These are phyloP conservation scores for Heterohyrax brucei DNA, from an alignment of 2,797 vertebrate genomes.

Conservation along the genomic window DNA sequence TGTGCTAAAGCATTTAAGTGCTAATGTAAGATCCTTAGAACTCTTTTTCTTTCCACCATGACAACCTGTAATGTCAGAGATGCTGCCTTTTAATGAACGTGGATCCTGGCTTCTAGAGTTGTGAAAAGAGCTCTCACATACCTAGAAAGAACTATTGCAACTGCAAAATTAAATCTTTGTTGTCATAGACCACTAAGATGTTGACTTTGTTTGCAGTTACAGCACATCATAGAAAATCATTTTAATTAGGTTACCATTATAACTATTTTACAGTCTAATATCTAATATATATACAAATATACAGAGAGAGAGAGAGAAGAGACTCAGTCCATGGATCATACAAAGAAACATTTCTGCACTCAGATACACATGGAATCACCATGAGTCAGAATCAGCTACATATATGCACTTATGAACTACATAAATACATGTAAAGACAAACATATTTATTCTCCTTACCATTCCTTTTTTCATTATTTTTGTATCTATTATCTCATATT, in stretches of 20 bases:
- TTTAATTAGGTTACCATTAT: not conserved
- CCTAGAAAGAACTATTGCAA: too few species aligned
- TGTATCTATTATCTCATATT: not conserved
- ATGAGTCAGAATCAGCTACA: too few species aligned
- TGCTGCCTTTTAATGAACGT: not conserved
- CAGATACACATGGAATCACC: too few species aligned
- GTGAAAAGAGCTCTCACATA: not conserved
- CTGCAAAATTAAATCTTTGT: not conserved
- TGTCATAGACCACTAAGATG: not conserved
- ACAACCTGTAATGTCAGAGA: not conserved
- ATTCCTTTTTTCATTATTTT: constrained; percentile 31
- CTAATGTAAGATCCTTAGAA: not conserved
- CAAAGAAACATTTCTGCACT: too few species aligned
- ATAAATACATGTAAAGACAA: too few species aligned
- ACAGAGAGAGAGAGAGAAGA: not conserved
- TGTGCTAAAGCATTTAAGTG: not conserved
- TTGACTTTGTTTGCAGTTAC: not conserved
- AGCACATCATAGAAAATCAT: not conserved
- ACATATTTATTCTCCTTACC: not conserved
- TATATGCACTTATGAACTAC: too few species aligned
- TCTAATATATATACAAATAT: not conserved
- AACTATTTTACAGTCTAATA: not conserved
- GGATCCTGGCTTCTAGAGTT: not conserved
- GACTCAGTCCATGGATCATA: too few species aligned
- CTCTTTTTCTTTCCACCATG: not conserved